Percentiles rank a stretch among this genome's conserved stretches.
Evolutionary conservation across 2,888 invertebrate genomes (phyloP).

Genomic region (Pyrrhosoma nymphula): DNA sequence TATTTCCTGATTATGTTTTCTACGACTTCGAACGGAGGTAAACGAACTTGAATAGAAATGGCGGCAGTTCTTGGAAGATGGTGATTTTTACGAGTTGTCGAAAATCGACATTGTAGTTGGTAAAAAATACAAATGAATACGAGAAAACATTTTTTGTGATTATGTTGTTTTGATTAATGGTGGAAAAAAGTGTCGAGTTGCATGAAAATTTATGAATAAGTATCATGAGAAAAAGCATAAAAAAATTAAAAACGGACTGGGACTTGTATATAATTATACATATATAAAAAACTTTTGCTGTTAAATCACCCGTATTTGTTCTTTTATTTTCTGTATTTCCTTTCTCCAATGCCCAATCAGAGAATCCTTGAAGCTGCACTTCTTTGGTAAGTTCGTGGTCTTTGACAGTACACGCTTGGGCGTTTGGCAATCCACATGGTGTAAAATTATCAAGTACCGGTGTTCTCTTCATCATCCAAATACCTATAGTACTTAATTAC

Average conservation of each 20-base stretch:
- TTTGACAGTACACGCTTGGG: no score
- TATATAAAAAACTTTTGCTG: conserved; percentile 67
- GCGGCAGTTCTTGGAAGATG: conserved; percentile 57
- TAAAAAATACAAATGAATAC: conserved; percentile 54
- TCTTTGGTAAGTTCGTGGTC: not conserved
- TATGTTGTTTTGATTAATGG: conserved; percentile 66
- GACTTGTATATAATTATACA: conserved; percentile 67
- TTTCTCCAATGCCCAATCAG: not conserved
- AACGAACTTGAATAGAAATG: conserved; percentile 47
- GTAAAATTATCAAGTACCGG: not conserved
- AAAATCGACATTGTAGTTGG: conserved; percentile 53
- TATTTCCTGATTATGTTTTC: conserved; percentile 48
- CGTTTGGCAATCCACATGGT: not conserved
- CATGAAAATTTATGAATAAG: conserved; percentile 66
- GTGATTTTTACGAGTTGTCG: conserved; percentile 61
- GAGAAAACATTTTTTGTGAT: conserved; percentile 65
- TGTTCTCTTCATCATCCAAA: not conserved
- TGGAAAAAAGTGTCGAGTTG: conserved; percentile 67
- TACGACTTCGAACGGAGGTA: conserved; percentile 57
- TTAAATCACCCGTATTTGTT: conserved; percentile 51
- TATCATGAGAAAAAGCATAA: conserved; percentile 66
- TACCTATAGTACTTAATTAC: not conserved
- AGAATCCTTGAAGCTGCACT: not conserved
- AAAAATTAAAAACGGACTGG: conserved; percentile 65
- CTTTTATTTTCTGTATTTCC: not conserved